phyloP scores from a whole-genome alignment of 2,113 vertebrate species.

The Taxidea taxus region DNA sequence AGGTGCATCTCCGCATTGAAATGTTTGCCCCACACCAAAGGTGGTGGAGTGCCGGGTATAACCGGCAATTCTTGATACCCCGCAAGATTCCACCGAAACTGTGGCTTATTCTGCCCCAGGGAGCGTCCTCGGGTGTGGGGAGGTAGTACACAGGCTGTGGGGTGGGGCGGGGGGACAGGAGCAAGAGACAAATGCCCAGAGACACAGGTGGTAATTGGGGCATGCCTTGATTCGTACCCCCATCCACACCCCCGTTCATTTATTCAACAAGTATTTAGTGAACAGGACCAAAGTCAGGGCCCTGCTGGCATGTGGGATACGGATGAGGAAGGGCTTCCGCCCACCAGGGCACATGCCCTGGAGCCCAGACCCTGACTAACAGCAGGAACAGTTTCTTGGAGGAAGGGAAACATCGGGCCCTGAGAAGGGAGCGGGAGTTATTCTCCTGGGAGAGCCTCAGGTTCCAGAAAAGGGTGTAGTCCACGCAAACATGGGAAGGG shows the following conservation, averaged over 20 bases:
- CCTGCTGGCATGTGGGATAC: not conserved
- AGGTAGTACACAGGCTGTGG: no score
- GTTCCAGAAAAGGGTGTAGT: not conserved
- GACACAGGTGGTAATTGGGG: not conserved
- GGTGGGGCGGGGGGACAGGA: rapidly evolving
- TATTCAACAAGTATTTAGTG: not conserved
- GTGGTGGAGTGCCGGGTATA: not conserved
- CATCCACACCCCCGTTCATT: not conserved
- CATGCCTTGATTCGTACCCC: no score
- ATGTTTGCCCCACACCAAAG: not conserved
- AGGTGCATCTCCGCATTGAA: not conserved
- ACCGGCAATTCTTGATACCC: not conserved
- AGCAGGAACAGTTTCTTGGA: not conserved
- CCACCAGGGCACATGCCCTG: not conserved
- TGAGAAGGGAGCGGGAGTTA: not conserved
- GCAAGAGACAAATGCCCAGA: not conserved
- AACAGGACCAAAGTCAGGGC: not conserved
- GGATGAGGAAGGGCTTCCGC: not conserved
- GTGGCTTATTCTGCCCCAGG: not conserved
- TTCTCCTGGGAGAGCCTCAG: not conserved
- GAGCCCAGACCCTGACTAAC: not conserved
- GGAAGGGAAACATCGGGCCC: not conserved
- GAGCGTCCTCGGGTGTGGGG: not conserved
- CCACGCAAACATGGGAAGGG: not conserved
- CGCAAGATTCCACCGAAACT: not conserved